Evolutionary conservation across 2,888 invertebrate genomes (phyloP).

Genomic region (Polia nebulosa): DNA sequence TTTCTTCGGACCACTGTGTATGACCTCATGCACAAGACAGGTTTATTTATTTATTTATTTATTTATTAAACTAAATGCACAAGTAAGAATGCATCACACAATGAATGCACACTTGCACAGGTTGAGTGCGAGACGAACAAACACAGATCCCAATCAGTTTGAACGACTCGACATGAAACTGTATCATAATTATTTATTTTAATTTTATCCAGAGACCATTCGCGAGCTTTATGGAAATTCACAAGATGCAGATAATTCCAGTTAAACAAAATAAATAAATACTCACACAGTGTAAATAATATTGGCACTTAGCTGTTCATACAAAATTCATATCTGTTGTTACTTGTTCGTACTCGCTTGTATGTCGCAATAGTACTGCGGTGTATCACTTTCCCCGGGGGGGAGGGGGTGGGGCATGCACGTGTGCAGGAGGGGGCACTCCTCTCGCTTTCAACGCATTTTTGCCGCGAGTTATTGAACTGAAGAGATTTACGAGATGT

Average conservation of each 20-base stretch:
- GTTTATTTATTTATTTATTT: no score
- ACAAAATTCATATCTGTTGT: background rate
- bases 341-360: background rate
- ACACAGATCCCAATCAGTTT: no score
- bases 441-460: constrained; percentile 70
- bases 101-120: no score
- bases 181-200: background rate
- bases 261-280: background rate
- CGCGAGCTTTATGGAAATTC: background rate
- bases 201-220: background rate
- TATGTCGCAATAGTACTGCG: constrained; percentile 13
- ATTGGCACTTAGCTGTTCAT: background rate
- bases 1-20: no score
- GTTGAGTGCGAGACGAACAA: no score
- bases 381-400: constrained; percentile 62
- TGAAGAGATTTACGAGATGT: constrained; percentile 31
- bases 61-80: no score
- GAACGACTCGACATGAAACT: no score
- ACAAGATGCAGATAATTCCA: background rate
- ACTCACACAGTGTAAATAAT: background rate
- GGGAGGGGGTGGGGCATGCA: background rate
- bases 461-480: constrained; percentile 57
- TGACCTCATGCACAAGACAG: no score
- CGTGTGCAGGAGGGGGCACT: background rate
- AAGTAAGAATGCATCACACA: no score